phyloP scores from a whole-genome alignment of 2,888 invertebrate species.

The Pyrrhosoma nymphula region DNA sequence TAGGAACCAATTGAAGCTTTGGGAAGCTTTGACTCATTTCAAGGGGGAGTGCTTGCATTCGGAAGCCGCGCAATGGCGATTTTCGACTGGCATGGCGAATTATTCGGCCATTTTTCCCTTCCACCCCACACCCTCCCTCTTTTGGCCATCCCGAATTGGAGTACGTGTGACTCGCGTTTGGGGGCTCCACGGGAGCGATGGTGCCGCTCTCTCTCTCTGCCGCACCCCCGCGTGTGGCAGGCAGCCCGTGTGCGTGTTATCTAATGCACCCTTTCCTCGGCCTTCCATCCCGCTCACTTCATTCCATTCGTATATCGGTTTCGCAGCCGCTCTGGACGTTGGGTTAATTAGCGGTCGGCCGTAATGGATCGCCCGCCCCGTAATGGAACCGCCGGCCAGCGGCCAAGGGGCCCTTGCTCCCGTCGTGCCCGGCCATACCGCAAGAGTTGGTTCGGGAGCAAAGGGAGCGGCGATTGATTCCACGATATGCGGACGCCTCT shows the following conservation, averaged over 20 bases:
- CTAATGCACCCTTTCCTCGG: conserved; percentile 15
- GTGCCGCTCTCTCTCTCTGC: neutral
- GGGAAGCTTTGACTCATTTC: neutral
- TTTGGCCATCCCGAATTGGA: no score
- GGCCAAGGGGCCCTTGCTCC: neutral
- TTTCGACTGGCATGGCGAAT: neutral
- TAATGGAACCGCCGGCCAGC: conserved; percentile 48
- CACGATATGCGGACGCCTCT: conserved; percentile 46
- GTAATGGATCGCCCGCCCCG: conserved; percentile 64
- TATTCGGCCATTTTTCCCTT: neutral
- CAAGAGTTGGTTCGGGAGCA: conserved; percentile 57
- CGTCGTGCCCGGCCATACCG: conserved; percentile 39
- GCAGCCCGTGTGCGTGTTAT: neutral
- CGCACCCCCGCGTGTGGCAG: neutral
- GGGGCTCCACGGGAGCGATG: neutral
- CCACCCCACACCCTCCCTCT: neutral
- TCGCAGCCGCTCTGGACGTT: conserved; percentile 65
- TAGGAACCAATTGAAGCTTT: neutral
- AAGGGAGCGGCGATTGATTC: conserved; percentile 62
- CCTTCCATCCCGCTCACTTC: conserved; percentile 50
- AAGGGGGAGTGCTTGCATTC: neutral
- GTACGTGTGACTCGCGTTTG: neutral
- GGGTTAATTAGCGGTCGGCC: conserved; percentile 66
- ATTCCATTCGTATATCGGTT: conserved; percentile 57
- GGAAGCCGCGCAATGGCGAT: neutral